Conservation (phyloP, 2,113 vertebrate genomes). For the Tupaia chinensis region DNA sequence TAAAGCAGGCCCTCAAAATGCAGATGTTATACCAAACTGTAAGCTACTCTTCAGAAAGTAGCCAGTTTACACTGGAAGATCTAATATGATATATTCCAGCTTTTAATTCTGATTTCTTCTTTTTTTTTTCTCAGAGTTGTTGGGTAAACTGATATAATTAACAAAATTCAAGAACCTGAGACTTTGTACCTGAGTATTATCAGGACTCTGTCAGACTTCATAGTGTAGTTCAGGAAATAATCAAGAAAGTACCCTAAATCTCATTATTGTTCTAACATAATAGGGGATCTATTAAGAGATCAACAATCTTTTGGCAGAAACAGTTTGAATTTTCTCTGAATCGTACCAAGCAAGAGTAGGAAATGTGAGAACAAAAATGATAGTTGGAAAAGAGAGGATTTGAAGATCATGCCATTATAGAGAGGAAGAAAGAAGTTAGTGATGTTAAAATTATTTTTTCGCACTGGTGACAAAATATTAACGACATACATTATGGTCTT, state of each 20-base stretch:
- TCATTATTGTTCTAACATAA: neutral
- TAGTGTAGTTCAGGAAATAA: conserved; percentile 25
- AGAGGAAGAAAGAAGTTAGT: neutral
- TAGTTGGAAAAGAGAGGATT: neutral
- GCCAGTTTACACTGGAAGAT: neutral
- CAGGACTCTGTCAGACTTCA: conserved; percentile 18
- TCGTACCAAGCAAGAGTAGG: neutral
- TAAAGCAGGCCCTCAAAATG: neutral
- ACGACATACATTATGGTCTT: conserved; percentile 6
- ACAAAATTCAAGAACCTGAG: neutral
- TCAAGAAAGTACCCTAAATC: conserved; percentile 16
- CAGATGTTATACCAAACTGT: neutral
- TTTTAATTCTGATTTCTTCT: conserved; percentile 16
- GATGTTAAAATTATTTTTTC: neutral
- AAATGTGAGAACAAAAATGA: neutral
- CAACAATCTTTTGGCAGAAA: neutral
- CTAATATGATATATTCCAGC: neutral
- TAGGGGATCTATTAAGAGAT: conserved; percentile 11
- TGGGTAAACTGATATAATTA: neutral
- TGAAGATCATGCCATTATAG: neutral
- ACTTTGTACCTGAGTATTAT: neutral
- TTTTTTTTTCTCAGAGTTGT: neutral
- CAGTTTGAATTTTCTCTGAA: conserved; percentile 40
- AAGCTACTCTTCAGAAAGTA: neutral
- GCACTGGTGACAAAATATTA: neutral